These are phyloP conservation scores for Potorous gilbertii DNA, from an alignment of 2,797 vertebrate species.

Conservation along the genomic window DNA sequence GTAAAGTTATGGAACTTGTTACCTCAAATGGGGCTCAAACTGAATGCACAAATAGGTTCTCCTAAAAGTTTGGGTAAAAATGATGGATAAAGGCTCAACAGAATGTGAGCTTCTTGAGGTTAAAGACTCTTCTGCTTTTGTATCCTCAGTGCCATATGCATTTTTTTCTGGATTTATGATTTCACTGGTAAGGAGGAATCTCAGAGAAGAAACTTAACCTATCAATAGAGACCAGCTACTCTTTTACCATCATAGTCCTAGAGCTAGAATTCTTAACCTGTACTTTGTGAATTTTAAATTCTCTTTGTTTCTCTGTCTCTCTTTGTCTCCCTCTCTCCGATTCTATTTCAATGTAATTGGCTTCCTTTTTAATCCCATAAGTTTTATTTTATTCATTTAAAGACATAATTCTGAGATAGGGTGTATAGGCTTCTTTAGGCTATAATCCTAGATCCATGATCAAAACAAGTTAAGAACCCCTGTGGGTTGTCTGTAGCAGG, in stretches of 20 bases:
- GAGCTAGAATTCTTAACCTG: background rate
- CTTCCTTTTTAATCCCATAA: background rate
- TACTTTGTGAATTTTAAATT: background rate
- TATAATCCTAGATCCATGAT: background rate
- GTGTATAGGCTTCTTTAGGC: background rate
- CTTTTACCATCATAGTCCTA: background rate
- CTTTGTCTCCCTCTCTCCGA: background rate
- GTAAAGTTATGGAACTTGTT: background rate
- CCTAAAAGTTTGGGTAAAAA: background rate
- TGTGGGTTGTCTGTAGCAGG: background rate
- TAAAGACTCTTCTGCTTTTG: background rate
- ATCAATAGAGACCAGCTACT: background rate
- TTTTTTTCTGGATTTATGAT: background rate
- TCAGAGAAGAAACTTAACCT: background rate
- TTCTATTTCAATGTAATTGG: background rate
- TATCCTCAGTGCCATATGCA: background rate
- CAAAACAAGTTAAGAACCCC: background rate
- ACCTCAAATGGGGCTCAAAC: background rate
- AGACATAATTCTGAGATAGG: background rate
- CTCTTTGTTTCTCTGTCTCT: background rate
- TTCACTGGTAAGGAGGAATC: background rate
- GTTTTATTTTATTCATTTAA: background rate
- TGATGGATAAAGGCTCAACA: background rate
- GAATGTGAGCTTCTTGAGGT: background rate
- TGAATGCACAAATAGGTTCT: background rate